These are phyloP conservation scores for Pachyrhynchus sulphureomaculatus DNA, from an alignment of 1,140 invertebrate genomes.

Conservation along the genomic window DNA sequence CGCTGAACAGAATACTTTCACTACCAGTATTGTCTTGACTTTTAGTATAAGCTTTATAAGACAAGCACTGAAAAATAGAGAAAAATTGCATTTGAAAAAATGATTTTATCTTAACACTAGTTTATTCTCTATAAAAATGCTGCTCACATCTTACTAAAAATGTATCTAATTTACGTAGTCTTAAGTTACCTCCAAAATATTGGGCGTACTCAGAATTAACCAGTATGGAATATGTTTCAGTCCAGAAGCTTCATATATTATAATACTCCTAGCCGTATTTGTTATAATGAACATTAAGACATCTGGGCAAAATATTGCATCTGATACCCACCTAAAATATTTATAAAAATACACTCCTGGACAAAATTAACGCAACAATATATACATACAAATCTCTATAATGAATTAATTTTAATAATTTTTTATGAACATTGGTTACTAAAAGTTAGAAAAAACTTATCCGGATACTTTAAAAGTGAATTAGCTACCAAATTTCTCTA, in stretches of 20 bases:
- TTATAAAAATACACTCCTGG: too few relatives aligned
- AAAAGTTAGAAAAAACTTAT: too few relatives aligned
- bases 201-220: slow-evolving; percentile 55
- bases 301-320: slow-evolving; percentile 57
- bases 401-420: too few relatives aligned
- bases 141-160: too few relatives aligned
- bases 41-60: slow-evolving; percentile 42
- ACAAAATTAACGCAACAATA: too few relatives aligned
- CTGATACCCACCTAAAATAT: slow-evolving; percentile 56
- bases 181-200: slow-evolving; percentile 51
- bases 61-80: slow-evolving; percentile 48
- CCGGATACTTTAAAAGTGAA: too few relatives aligned
- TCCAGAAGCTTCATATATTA: slow-evolving; percentile 56
- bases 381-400: too few relatives aligned
- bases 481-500: too few relatives aligned
- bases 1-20: slow-evolving; percentile 52
- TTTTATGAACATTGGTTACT: too few relatives aligned
- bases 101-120: too few relatives aligned
- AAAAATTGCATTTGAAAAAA: not conserved
- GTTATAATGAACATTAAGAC: slow-evolving; percentile 53
- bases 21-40: not conserved
- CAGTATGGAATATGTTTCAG: slow-evolving; percentile 55
- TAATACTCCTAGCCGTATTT: slow-evolving; percentile 57
- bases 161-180: too few relatives aligned
- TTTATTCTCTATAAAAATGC: too few relatives aligned